These are phyloP conservation scores for Clarias batrachus DNA, from an alignment of 2,113 vertebrate species.

Conservation along the genomic window DNA sequence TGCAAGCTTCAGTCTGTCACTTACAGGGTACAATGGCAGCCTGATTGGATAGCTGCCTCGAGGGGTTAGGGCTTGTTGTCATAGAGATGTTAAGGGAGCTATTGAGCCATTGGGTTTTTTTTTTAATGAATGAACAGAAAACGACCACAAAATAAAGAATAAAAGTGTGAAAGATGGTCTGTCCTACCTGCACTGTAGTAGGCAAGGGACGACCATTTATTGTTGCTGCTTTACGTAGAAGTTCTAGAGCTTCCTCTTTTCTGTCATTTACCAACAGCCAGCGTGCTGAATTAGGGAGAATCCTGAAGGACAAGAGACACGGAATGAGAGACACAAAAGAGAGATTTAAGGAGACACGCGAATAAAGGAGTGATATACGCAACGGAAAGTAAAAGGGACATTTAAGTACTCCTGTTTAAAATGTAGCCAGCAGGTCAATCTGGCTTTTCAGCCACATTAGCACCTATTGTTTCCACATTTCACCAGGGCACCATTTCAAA, in stretches of 20 bases:
- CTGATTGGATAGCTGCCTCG: constrained; percentile 27
- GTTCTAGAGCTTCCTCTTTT: constrained; percentile 75
- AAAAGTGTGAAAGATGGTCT: not conserved
- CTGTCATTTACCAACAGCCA: constrained; percentile 82
- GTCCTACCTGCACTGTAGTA: constrained; percentile 58
- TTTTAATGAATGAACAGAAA: constrained; percentile 20
- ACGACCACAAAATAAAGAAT: constrained; percentile 11
- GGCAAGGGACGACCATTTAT: constrained; percentile 74
- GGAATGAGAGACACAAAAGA: constrained; percentile 3
- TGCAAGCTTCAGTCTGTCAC: constrained; percentile 26
- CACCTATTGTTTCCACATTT: not conserved
- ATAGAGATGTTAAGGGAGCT: constrained; percentile 34
- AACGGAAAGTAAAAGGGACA: not conserved
- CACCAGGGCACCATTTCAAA: not conserved
- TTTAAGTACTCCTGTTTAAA: constrained; percentile 10
- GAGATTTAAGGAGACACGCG: constrained; percentile 19
- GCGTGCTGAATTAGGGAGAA: constrained; percentile 80
- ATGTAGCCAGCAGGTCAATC: not conserved
- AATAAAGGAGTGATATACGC: constrained; percentile 30
- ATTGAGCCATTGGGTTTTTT: not conserved
- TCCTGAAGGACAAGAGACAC: constrained; percentile 63
- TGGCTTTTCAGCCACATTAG: not conserved
- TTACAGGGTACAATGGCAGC: constrained; percentile 26
- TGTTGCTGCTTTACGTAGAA: constrained; percentile 76
- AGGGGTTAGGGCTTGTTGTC: constrained; percentile 36